phyloP scores from a whole-genome alignment of 2,797 vertebrate genomes.

The Euthynnus affinis region DNA sequence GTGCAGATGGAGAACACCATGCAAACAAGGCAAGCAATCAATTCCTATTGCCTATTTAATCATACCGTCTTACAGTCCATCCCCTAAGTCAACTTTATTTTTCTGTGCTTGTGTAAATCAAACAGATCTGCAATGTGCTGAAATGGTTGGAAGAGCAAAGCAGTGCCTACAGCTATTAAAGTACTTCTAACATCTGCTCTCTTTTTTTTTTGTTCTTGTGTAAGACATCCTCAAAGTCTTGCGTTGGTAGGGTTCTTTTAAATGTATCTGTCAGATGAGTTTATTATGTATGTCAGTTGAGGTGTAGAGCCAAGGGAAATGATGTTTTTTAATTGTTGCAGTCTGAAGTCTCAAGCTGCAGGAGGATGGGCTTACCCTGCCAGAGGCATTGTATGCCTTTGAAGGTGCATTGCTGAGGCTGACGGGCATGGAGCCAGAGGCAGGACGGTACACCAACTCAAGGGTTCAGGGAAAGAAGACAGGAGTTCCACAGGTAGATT shows the following conservation, averaged over 20 bases:
- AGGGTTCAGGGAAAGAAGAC: no score
- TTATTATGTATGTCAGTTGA: no score
- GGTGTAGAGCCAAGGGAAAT: no score
- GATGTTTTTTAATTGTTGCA: no score
- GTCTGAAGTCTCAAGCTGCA: no score
- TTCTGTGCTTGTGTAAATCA: not conserved
- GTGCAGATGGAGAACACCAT: no score
- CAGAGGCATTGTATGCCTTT: no score
- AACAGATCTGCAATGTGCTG: not conserved
- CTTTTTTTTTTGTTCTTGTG: not conserved
- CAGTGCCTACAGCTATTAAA: not conserved
- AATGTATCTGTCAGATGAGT: no score
- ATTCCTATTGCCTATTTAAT: not conserved
- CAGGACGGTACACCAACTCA: not conserved
- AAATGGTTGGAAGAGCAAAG: not conserved
- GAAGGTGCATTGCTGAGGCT: not conserved
- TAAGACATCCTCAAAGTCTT: no score
- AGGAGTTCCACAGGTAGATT: no score
- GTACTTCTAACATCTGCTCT: not conserved
- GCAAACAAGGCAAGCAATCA: not conserved
- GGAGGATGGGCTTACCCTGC: no score
- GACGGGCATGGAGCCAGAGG: not conserved
- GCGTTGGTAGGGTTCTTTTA: no score
- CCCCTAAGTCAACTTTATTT: not conserved
- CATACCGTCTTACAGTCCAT: not conserved